These are phyloP conservation scores for Chaenodraco wilsoni DNA, from an alignment of 2,797 vertebrate species.

Conservation along the genomic window DNA sequence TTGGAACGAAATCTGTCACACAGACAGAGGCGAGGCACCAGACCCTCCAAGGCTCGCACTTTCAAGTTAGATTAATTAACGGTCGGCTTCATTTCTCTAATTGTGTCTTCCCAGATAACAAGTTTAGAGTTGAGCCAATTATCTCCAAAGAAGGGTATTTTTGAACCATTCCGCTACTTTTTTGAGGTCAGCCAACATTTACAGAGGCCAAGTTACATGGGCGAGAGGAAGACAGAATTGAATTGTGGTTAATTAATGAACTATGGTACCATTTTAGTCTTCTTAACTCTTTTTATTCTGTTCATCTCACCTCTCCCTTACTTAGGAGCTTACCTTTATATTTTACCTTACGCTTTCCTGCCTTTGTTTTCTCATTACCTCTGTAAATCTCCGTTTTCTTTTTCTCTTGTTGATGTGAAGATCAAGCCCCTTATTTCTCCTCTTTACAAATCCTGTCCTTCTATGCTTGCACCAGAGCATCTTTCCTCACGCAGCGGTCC, in stretches of 20 bases:
- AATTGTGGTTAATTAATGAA: constrained; percentile 68
- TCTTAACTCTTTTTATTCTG: constrained; percentile 5
- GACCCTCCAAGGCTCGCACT: constrained; percentile 68
- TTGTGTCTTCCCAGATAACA: constrained; percentile 78
- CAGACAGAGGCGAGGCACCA: constrained; percentile 54
- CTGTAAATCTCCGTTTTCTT: constrained; percentile 22
- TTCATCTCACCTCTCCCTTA: constrained; percentile 18
- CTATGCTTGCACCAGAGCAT: background rate
- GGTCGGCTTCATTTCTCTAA: constrained; percentile 73
- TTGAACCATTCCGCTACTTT: constrained; percentile 36
- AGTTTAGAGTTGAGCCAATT: constrained; percentile 79
- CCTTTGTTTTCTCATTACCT: constrained; percentile 50
- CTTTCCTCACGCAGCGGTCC: constrained; percentile 19
- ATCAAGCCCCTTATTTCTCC: constrained; percentile 59
- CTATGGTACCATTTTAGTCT: constrained; percentile 39
- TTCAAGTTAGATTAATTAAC: constrained; percentile 78
- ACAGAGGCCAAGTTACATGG: constrained; percentile 52
- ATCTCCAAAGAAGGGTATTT: constrained; percentile 59
- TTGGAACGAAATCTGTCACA: constrained; percentile 77
- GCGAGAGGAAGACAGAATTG: constrained; percentile 63
- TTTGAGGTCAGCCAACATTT: constrained; percentile 72
- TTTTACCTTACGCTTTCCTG: constrained; percentile 36
- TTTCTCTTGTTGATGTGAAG: constrained; percentile 53
- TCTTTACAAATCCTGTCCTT: constrained; percentile 45
- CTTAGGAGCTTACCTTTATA: constrained; percentile 26